Percentiles rank a stretch among this genome's conserved stretches.
Evolutionary conservation across 2,797 vertebrate genomes (phyloP).

Genomic region (Epinephelus awoara): DNA sequence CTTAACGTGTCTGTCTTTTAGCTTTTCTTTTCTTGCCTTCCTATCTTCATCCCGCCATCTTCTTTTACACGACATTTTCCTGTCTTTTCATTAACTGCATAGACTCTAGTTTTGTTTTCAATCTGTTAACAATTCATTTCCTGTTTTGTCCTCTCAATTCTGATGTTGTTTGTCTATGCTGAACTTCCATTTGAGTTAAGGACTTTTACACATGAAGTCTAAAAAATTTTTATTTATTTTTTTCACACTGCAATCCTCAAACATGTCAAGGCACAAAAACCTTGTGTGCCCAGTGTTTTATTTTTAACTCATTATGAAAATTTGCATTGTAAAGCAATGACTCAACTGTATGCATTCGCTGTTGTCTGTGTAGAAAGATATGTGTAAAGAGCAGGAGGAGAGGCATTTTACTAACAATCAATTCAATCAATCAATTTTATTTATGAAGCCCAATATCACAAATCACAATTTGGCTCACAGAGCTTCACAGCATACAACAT

Average conservation of each 20-base stretch:
- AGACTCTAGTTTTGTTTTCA: constrained; percentile 13
- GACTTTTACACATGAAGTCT: constrained; percentile 26
- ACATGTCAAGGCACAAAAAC: not conserved
- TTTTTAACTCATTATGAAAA: not conserved
- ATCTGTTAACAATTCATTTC: constrained; percentile 22
- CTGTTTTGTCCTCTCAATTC: constrained; percentile 38
- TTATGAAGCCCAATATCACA: too few relatives aligned
- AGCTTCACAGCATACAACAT: too few relatives aligned
- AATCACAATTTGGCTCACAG: too few relatives aligned
- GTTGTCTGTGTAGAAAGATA: not conserved
- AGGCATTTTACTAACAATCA: not conserved
- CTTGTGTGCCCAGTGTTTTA: too few relatives aligned
- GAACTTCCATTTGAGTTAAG: constrained; percentile 20
- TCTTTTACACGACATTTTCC: constrained; percentile 25
- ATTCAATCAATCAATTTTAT: too few relatives aligned
- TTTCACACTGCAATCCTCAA: not conserved
- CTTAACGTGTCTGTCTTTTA: constrained; percentile 12
- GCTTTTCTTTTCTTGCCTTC: constrained; percentile 11
- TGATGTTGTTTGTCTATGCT: constrained; percentile 41
- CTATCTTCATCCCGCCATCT: constrained; percentile 19
- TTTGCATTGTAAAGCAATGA: not conserved
- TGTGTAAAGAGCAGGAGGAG: not conserved
- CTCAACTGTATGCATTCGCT: not conserved
- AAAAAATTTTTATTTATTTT: not conserved
- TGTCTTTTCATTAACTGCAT: constrained; percentile 6